Base-by-base conservation (phyloP, 2,888 invertebrate genomes). In the Psococerastis gibbosa region DNA sequence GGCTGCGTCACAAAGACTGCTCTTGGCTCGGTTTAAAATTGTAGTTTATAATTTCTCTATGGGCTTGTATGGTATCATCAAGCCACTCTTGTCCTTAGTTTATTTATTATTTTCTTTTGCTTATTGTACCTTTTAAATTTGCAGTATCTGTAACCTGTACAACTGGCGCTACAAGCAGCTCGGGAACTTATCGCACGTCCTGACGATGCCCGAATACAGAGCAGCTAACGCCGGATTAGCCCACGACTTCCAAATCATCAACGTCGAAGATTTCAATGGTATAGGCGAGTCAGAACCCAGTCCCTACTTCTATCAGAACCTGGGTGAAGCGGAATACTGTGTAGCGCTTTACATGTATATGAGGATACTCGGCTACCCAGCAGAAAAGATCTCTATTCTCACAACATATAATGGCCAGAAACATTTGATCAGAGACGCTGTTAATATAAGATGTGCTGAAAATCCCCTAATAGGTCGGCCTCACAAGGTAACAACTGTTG, bases 361-460 rank as follows among this genome's bases (percentile, higher is more conserved):
- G 97, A 69, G 98, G 22, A 68, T 98, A 22, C 65, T 95, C 31
- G 97, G 97, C 0, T 99, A 97, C 70, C 91, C 97, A 1, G 85
- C 95, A 0, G 82, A 87, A 47, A 89, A 91, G 63, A 91, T 98
- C 52, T 92, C 97, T 22, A 94, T 98, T 53, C 68, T 98, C 38
- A 98, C 98, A 1, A 98, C 98, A 0, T 98, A 99, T 62, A 99
- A 99, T 61, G 98, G 98, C 1, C 97, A 98, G 63, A 98, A 98
- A 58, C 92, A 95, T 63, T 70, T 98, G 43, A 85, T 98, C 34
- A 69, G 95, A 2, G 98, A 98, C 62, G 94, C 99, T 4, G 81
- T 98, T 46, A 82, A 87, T 58, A 78, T 80, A 32, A 70, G 97
- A 43, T 98, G 97, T 62, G 87, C 87, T 1, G 79, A 78, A 48